Percentiles rank a stretch among this genome's conserved stretches.
phyloP scores from a whole-genome alignment of 2,113 vertebrate genomes.

The Pontoporia blainvillei region DNA sequence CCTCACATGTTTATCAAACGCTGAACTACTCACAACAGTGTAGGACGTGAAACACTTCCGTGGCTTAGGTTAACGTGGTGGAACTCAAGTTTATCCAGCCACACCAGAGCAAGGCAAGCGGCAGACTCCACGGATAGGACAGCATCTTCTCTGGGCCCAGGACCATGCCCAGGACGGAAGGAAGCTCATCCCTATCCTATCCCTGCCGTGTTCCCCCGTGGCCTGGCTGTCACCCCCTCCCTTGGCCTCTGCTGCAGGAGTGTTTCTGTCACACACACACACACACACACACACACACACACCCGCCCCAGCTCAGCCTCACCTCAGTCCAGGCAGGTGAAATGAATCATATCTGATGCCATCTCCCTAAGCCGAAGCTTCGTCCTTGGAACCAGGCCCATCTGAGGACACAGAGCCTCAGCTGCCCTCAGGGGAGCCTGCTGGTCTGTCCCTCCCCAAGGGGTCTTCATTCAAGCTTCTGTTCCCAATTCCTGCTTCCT shows the following conservation, averaged over 20 bases:
- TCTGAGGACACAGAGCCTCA: accelerated
- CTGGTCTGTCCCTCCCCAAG: accelerated
- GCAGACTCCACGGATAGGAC: accelerated
- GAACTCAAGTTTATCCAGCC: background rate
- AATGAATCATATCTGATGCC: background rate
- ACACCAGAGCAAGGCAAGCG: accelerated
- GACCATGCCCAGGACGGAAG: accelerated
- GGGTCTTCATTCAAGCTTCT: background rate
- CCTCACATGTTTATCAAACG: conserved; percentile 44
- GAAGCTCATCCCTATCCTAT: accelerated
- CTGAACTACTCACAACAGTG: background rate
- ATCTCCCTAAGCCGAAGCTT: too few relatives aligned
- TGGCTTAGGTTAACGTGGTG: background rate
- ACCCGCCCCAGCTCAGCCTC: background rate
- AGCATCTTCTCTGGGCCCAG: background rate
- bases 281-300: too few relatives aligned
- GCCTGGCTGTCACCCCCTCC: accelerated
- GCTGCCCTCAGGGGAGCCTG: too few relatives aligned
- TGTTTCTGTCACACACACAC: background rate
- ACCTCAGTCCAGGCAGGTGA: background rate
- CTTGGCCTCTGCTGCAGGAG: background rate
- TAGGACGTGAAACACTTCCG: accelerated
- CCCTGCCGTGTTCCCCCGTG: accelerated
- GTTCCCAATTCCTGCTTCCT: background rate
- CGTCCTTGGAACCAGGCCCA: background rate